Base-by-base conservation (phyloP, 2,888 invertebrate genomes). In the Archips xylosteana region DNA sequence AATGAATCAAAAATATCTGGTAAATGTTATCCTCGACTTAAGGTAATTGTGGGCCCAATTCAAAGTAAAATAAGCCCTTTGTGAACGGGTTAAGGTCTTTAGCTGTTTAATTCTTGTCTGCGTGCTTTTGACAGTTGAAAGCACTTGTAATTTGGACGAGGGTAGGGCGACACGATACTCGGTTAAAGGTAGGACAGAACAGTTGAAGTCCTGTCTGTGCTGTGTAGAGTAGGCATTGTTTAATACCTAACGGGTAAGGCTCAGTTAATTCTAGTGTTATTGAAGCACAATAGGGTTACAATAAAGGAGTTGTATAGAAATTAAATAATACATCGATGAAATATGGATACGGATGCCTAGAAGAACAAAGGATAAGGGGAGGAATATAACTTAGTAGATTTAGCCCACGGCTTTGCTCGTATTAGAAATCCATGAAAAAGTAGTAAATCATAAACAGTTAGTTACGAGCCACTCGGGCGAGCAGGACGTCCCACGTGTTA, bases 81-180 rank as follows among this genome's bases (percentile, higher is more conserved):
- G 32, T 9, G 32, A 47, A 63, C 45, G 63, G 34, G 63, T 63
- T 63, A 63, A 4, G 63, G 63, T 63, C 23, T 57, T 15, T 2
- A 15, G 49, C 49, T 57, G 57, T 32, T 3, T 57, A 32, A 57
- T 23, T 57, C 47, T n/a, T 32, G 45, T 32, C 32, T 47, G 62
- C 42, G 23, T 62, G 63, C 47, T 32, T 47, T 32, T 63, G 63
- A 63, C 63, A 63, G 42, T 45, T 42, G 63, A 45, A 63, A 63
- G 47, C 13, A 34, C 63, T 63, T 12, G 23, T 45, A 61, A 63
- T 63, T 63, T 45, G 63, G 63, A 63, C 63, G 15, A 63, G 63
- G 63, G 63, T 63, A 63, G 47, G 63, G 32, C n/a, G 63, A 63
- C 63, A 63, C 47, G 63, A 63, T 47, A 36, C 60, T 60, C 15